phyloP scores from a whole-genome alignment of 2,888 invertebrate genomes.

The Orgyia antiqua region DNA sequence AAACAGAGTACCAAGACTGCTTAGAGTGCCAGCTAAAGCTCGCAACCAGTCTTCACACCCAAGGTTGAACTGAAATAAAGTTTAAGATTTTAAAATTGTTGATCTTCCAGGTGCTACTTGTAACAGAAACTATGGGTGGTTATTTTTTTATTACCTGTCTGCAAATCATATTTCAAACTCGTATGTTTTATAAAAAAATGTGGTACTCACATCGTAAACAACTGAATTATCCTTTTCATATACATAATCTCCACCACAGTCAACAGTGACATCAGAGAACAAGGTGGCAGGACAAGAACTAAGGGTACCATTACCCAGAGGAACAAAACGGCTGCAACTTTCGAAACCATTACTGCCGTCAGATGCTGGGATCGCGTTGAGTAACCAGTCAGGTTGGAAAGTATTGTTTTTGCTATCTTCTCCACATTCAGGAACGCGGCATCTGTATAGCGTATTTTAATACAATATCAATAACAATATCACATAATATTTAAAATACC shows the following conservation, averaged over 20 bases:
- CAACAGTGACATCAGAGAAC: constrained; percentile 28
- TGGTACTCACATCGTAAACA: constrained; percentile 57
- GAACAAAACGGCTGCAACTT: constrained; percentile 62
- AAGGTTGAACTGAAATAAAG: constrained; percentile 75
- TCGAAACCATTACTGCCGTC: constrained; percentile 36
- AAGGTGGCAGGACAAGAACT: constrained; percentile 41
- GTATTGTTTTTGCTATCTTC: constrained; percentile 40
- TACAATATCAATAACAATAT: background rate
- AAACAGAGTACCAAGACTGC: constrained; percentile 82
- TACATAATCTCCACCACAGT: constrained; percentile 43
- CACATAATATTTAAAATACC: background rate
- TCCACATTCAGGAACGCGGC: constrained; percentile 72
- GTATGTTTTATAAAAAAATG: no score
- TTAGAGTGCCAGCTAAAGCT: constrained; percentile 83
- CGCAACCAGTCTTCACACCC: constrained; percentile 83
- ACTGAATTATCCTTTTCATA: constrained; percentile 54
- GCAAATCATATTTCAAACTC: no score
- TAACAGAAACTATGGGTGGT: no score
- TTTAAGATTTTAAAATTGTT: background rate
- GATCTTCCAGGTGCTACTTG: no score
- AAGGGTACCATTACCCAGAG: constrained; percentile 35
- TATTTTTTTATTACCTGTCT: no score
- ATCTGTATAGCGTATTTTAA: constrained; percentile 45
- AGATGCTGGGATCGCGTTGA: constrained; percentile 55
- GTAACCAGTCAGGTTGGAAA: constrained; percentile 61